These are phyloP conservation scores for Scaptodrosophila latifasciaeformis DNA, from an alignment of 2,888 invertebrate genomes.

Conservation along the genomic window DNA sequence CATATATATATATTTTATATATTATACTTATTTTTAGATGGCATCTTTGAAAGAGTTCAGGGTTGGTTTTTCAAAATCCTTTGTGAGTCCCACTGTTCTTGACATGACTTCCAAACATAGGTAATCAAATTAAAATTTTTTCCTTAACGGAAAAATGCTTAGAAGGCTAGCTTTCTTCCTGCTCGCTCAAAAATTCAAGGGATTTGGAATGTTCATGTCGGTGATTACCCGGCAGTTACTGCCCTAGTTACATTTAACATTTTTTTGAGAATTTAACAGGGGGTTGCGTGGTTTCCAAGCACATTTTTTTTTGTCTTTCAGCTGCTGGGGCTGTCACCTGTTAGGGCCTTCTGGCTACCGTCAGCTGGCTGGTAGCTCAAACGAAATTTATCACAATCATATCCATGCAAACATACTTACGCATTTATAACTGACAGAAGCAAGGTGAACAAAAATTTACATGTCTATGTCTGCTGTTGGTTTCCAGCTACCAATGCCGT, in stretches of 20 bases:
- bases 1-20: no score
- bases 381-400: slow-evolving; percentile 55
- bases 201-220: slow-evolving; percentile 29
- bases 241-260: no score
- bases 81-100: no score
- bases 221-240: slow-evolving; percentile 33
- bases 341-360: neutral
- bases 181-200: neutral
- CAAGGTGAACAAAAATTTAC: slow-evolving; percentile 36
- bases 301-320: neutral
- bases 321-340: neutral
- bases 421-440: slow-evolving; percentile 54
- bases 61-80: no score
- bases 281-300: no score
- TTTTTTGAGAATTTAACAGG: no score
- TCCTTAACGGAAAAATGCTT: slow-evolving; percentile 36
- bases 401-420: neutral
- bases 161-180: no score
- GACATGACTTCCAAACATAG: neutral
- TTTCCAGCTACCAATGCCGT: no score
- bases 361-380: slow-evolving; percentile 20
- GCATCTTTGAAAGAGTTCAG: no score
- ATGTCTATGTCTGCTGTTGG: slow-evolving; percentile 34
- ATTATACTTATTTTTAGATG: no score
- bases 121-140: slow-evolving; percentile 41